These are phyloP conservation scores for Bombus balteatus DNA, from an alignment of 1,140 invertebrate genomes.

Conservation along the genomic window DNA sequence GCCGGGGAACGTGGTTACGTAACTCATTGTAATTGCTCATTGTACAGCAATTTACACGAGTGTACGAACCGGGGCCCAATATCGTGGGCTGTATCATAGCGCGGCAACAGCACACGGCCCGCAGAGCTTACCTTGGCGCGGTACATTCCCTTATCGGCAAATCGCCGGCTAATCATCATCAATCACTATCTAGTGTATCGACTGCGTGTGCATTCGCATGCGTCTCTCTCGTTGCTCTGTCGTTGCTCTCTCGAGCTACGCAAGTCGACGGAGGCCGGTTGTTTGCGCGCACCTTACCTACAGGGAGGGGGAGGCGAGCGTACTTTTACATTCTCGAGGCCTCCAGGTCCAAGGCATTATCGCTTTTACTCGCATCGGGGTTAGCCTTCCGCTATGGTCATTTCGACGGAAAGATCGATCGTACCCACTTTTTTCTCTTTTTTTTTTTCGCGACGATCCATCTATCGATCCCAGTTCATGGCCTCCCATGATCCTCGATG, in stretches of 20 bases:
- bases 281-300: conserved; percentile 33
- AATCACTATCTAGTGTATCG: conserved; percentile 76
- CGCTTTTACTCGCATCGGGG: conserved; percentile 46
- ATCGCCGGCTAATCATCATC: conserved; percentile 82
- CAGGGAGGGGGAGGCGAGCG: background rate
- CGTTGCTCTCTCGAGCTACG: conserved; percentile 27
- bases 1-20: conserved; percentile 10
- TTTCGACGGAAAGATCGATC: conserved; percentile 55
- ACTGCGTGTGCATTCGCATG: conserved; percentile 47
- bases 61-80: conserved; percentile 68
- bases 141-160: conserved; percentile 79
- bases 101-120: conserved; percentile 59
- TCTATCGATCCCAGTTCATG: conserved; percentile 20
- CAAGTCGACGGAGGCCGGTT: conserved; percentile 35
- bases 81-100: conserved; percentile 74
- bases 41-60: conserved; percentile 76
- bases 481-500: background rate
- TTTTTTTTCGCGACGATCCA: background rate
- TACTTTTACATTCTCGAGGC: conserved; percentile 58
- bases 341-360: conserved; percentile 48
- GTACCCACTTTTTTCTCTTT: conserved; percentile 11
- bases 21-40: conserved; percentile 70
- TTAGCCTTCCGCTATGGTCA: conserved; percentile 52
- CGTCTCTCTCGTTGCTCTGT: conserved; percentile 26
- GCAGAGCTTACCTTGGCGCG: conserved; percentile 51